These are phyloP conservation scores for Parnassius glacialis DNA, from an alignment of 2,888 invertebrate species.

Conservation along the genomic window DNA sequence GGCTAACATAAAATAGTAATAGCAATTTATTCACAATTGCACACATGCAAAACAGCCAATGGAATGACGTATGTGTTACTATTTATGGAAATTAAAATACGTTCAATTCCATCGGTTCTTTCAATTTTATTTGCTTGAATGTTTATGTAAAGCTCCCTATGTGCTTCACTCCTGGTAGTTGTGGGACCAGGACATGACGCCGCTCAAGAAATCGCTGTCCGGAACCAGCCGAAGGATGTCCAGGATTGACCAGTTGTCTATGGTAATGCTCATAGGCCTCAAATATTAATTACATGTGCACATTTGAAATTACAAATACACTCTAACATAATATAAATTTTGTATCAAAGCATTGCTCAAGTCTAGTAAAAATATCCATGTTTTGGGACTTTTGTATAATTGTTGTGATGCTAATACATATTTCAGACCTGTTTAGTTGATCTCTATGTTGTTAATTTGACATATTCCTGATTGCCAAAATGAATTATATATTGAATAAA, in stretches of 20 bases:
- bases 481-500: too few species aligned
- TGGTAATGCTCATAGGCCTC: slow-evolving; percentile 82
- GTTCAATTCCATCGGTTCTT: slow-evolving; percentile 13
- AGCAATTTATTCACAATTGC: slow-evolving; percentile 5
- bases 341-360: too few species aligned
- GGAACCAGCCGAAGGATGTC: slow-evolving; percentile 89
- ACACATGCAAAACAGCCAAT: slow-evolving; percentile 7
- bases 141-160: slow-evolving; percentile 46
- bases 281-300: background rate
- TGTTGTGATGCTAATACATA: too few species aligned
- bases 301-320: too few species aligned
- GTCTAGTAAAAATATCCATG: too few species aligned
- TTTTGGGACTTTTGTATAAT: too few species aligned
- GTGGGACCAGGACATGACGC: slow-evolving; percentile 94
- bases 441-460: too few species aligned
- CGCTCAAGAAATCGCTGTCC: slow-evolving; percentile 90
- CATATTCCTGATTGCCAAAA: too few species aligned
- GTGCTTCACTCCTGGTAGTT: slow-evolving; percentile 79
- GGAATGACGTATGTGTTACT: slow-evolving; percentile 1
- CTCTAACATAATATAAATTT: too few species aligned
- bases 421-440: too few species aligned
- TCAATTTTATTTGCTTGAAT: slow-evolving; percentile 23
- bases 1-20: slow-evolving; percentile 5
- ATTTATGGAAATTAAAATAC: too few species aligned
- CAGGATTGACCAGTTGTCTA: slow-evolving; percentile 89